Base-by-base conservation (phyloP, 1,140 invertebrate species). In the Pseudomyrmex flavicornis region DNA sequence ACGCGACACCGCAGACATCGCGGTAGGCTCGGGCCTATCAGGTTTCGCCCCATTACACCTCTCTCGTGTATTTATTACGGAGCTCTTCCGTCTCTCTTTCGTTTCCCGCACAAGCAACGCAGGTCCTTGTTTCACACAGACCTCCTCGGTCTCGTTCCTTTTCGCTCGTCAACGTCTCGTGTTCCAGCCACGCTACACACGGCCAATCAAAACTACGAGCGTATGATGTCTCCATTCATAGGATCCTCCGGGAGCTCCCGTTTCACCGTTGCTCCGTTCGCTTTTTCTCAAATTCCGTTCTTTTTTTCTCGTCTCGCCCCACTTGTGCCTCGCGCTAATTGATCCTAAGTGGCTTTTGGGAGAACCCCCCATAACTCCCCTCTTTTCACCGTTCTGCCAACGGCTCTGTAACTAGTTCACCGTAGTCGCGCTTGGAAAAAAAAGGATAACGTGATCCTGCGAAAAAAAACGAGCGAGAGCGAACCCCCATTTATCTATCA, bases 81-180 rank as follows among this genome's bases (percentile, higher is more conserved):
- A 63, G n/a, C 68, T 65, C 59, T 70, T 62, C 46, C 75, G 46
- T n/a, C 59, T 73, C 50, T 46, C 35, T 35, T 35, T 72, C 85
- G 61, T 87, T 35, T 35, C 20, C 35, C 82, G 22, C 58, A 2
- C 65, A 2, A 2, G 13, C 65, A 35, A 20, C 5, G 9, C 77
- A 26, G 56, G 22, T 10, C 69, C 3, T 3, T n/a, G 54, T 56
- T 35, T 35, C 5, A 35, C 74, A 15, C 12, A 8, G 44, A 58
- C 5, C 50, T 84, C 54, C 48, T 13, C 35, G 63, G 58, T 72
- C 84, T 20, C 54, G 35, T 70, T 77, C 86, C 87, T 88, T 80
- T 62, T 88, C 86, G 61, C 86, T 83, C 86, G 83, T 88, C 87
- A 85, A 85, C 86, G 87, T 88, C 87, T 88, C 86, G 86, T 79